Base-by-base conservation (phyloP, 2,113 vertebrate genomes). In the Dipodomys spectabilis region DNA sequence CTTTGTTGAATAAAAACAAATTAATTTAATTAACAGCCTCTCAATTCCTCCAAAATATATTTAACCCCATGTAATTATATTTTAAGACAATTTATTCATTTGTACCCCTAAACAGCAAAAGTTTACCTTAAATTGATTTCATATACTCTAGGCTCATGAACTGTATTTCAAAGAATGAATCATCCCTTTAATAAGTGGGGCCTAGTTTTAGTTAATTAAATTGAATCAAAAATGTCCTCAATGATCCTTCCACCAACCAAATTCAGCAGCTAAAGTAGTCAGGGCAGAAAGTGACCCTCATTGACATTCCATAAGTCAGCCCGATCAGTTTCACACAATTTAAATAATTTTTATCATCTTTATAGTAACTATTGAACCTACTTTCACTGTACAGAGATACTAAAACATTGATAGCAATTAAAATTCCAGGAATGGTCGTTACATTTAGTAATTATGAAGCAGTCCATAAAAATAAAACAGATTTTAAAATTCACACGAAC, bases 121-220 rank as follows among this genome's bases (percentile, higher is more conserved):
- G n/a, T 80, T 93, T 28, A 88, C 86, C 93, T 95, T 83, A 71
- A 79, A 89, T 44, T 91, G 68, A 92, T 95, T 94, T 83, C 81
- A 82, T 83, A 73, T 19, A 28, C 30, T 91, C 79, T 19, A 75
- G 11, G 65, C 35, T 92, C 81, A 53, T 92, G 68, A 94, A 71
- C 69, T 65, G 4, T 23, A 62, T 81, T 82, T 95, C 39, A 81
- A 87, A 82, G 53, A 71, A 80, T 65, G 93, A 89, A 94, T 93
- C 60, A 82, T 82, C 7, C 57, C 69, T 91, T 89, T 85, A 83
- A 82, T 6, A 6, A 87, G 23, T 5, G 65, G 30, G 27, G 72
- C 69, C 30, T 44, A 71, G 73, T 79, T 85, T 57, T 93, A 96
- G 89, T 91, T 91, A 95, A 79, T 91, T 75, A 93, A 94, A 91